Percentiles rank a stretch among this genome's conserved stretches.
These are phyloP conservation scores for Bellardia pandia DNA, from an alignment of 2,888 invertebrate species.

Conservation along the genomic window DNA sequence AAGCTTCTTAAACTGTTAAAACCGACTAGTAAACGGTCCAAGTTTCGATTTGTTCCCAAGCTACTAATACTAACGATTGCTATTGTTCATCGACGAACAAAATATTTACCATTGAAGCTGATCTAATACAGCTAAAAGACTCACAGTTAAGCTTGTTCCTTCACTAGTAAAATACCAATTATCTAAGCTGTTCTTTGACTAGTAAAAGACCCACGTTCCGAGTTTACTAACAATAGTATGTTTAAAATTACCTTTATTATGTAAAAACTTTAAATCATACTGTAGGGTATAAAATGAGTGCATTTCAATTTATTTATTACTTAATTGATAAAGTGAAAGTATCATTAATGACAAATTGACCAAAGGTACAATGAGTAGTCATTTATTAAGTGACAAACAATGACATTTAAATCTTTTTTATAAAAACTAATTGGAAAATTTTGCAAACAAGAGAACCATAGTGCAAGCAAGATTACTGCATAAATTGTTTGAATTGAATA, in stretches of 20 bases:
- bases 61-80: no score
- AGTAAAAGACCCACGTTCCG: no score
- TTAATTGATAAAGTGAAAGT: background rate
- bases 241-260: background rate
- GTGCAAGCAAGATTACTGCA: background rate
- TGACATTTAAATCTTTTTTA: conserved; percentile 3
- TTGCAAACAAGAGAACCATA: background rate
- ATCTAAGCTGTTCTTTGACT: no score
- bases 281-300: background rate
- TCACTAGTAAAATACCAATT: no score
- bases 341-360: background rate
- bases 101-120: no score
- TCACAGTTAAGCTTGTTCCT: no score
- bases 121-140: no score
- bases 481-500: background rate
- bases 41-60: no score
- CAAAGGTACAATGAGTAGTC: background rate
- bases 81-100: no score
- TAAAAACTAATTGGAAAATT: conserved; percentile 6
- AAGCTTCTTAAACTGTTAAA: no score
- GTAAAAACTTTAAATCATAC: background rate
- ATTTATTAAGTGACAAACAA: background rate
- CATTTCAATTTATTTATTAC: background rate
- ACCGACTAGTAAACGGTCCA: no score
- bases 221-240: no score